Base-by-base conservation (phyloP, 1,140 invertebrate species). In the Aphaenogaster ashmeadi region DNA sequence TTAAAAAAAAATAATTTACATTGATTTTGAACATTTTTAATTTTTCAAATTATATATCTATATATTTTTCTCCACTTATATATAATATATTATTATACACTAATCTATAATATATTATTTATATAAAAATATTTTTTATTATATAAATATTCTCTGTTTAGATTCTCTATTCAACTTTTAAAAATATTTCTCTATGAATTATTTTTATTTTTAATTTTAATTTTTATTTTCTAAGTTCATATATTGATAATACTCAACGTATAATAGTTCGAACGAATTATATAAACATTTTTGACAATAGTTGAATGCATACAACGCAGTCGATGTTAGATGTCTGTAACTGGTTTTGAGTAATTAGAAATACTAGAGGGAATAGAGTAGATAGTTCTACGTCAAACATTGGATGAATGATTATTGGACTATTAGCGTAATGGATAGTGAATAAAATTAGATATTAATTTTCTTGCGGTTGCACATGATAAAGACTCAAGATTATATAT, bases 351-450 rank as follows among this genome's bases (percentile, higher is more conserved):
- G 21, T 54, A 54, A 80, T 54, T 11, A 11, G 15, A n/a, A 80
- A 13, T 50, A 36, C 27, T 38, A 27, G n/a, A 77, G 15, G n/a
- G 0, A 4, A 66, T 54, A 33, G 15, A 47, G 7, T 66, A 38
- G 13, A 79, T 66, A 66, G 41, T 60, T 27, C 6, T 18, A 54
- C 33, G 33, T 79, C 52, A 44, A 38, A 15, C 41, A 33, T 9
- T 50, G 38, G 27, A 78, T 52, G 7, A 66, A 80, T 80, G 47
- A 80, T 80, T 11, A 13, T 77, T 56, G 36, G 13, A 36, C n/a
- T 50, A 80, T 80, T 80, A 80, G 7, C 27, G 33, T 67, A 67
- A 67, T 80, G n/a, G 2, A 58, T 15, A 71, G 0, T 81, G 79
- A 71, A 79, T 47, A 78, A 66, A 81, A 71, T 52, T 27, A 56